Base-by-base conservation (phyloP, 2,113 vertebrate genomes). In the Trogon surrucura region DNA sequence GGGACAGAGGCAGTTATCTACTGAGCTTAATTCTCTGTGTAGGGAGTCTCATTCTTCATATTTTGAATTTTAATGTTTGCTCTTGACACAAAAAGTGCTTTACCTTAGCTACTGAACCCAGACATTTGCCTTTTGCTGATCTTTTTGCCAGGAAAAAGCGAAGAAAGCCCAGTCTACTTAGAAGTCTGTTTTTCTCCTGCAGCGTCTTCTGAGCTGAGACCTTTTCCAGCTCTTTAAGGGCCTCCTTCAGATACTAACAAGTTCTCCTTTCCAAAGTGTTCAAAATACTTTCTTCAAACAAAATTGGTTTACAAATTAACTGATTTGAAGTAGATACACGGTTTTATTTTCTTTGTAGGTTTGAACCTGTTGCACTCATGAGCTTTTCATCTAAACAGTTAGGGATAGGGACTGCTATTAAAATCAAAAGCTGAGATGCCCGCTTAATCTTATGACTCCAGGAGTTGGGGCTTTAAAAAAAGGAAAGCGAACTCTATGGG, bases 391-490 rank as follows among this genome's bases (percentile, higher is more conserved):
- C 69, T 87, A 75, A 88, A 44, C 50, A 61, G 44, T 20, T 22
- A 83, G 54, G 51, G 36, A 50, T 51, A 83, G 69, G 83, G 92
- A 48, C 72, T 80, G 16, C 85, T 58, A 57, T 82, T 84, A 92
- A 83, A 93, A 81, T 48, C n/a, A 85, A 91, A 95, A 88, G 38
- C 53, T 41, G 64, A 71, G 69, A 61, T 74, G 36, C 36, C 29
- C 61, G 29, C 64, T 78, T 87, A 85, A 93, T 91, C 58, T 80
- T 26, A 38, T 58, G 77, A 74, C 80, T 92, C 86, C 86, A 84
- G 72, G 65, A 88, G 72, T 2, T 84, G 69, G 60, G 64, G 22
- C 77, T 95, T 91, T 91, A 48, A 77, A 91, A 80, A 86, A 41
- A 78, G 34, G 53, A 74, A 93, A 73, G 56, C 1, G 2, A 92